These are phyloP conservation scores for Collichthys lucidus DNA, from an alignment of 2,113 vertebrate species.

Conservation along the genomic window DNA sequence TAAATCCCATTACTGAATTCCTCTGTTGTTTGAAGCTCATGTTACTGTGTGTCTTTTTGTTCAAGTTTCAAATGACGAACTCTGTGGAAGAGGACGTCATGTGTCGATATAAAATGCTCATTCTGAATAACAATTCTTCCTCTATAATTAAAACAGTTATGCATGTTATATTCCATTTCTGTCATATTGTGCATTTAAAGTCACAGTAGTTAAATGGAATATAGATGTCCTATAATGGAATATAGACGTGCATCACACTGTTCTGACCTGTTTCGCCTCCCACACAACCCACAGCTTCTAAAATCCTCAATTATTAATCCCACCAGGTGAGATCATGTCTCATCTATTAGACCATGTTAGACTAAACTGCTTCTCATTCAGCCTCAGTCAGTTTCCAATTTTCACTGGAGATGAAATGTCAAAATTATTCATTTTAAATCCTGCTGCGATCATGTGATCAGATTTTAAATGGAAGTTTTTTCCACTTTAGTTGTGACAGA, in stretches of 20 bases:
- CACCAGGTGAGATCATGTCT: conserved; percentile 2
- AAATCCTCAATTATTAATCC: conserved; percentile 26
- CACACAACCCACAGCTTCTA: background rate
- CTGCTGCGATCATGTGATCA: background rate
- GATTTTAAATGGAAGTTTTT: background rate
- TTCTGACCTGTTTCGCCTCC: background rate
- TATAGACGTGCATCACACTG: conserved; percentile 18
- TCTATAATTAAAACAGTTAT: too few species aligned
- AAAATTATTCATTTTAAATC: background rate
- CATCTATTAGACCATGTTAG: background rate
- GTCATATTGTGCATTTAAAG: background rate
- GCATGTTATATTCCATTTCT: background rate
- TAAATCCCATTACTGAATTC: conserved; percentile 25
- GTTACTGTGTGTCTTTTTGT: conserved; percentile 6
- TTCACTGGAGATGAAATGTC: background rate
- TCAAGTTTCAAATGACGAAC: background rate
- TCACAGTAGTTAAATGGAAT: background rate
- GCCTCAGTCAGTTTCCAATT: background rate
- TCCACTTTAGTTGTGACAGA: background rate
- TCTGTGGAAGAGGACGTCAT: too few species aligned
- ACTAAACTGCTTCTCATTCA: background rate
- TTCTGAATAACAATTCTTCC: too few species aligned
- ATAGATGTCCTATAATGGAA: background rate
- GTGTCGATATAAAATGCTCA: too few species aligned
- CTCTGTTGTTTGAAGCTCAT: background rate